phyloP scores from a whole-genome alignment of 2,888 invertebrate species.

The Sabatieria punctata region DNA sequence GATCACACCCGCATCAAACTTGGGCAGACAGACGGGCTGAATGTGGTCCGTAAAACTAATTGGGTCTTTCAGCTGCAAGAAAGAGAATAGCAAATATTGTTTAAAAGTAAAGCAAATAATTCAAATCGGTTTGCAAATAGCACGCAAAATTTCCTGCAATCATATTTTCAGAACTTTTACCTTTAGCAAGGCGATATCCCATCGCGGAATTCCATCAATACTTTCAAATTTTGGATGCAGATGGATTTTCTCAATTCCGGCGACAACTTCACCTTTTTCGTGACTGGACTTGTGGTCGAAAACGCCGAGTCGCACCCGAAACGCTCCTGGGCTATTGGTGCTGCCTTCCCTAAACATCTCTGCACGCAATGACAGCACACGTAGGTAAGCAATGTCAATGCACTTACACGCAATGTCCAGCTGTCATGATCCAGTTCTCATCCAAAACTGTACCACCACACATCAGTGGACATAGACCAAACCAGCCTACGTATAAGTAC shows the following conservation, averaged over 20 bases:
- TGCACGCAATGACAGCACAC: too few relatives aligned
- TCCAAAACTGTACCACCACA: not conserved
- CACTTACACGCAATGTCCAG: not conserved
- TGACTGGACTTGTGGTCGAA: not conserved
- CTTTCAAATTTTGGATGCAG: not conserved
- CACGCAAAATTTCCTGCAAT: too few relatives aligned
- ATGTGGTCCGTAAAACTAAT: not conserved
- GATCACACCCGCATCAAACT: not conserved
- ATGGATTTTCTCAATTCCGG: not conserved
- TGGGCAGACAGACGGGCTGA: not conserved
- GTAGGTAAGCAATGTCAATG: too few relatives aligned
- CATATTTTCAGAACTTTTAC: too few relatives aligned
- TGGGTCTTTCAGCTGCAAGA: not conserved
- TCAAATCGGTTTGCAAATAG: too few relatives aligned
- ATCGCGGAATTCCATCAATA: too few relatives aligned
- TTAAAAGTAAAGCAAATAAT: too few relatives aligned
- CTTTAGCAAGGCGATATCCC: too few relatives aligned
- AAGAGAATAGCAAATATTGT: not conserved
- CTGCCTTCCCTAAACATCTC: too few relatives aligned
- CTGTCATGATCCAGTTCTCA: not conserved
- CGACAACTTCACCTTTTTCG: not conserved
- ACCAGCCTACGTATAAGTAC: too few relatives aligned
- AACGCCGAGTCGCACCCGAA: too few relatives aligned
- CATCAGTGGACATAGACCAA: not conserved
- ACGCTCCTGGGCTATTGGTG: too few relatives aligned